phyloP scores from a whole-genome alignment of 2,113 vertebrate genomes.

The Romanogobio albipinnatus region DNA sequence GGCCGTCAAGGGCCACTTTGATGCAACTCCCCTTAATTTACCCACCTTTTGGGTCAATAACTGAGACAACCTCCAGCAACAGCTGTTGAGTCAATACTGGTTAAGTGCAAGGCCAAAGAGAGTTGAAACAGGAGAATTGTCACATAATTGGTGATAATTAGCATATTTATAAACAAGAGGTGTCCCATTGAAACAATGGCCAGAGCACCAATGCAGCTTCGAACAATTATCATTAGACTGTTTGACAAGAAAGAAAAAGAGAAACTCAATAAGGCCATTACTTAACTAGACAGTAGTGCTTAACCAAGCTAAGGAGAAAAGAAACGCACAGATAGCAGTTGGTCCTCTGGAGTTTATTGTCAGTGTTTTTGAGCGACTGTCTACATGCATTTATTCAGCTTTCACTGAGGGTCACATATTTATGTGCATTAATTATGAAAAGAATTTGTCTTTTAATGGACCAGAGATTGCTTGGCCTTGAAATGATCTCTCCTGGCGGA shows the following conservation, averaged over 20 bases:
- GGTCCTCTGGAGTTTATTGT: neutral
- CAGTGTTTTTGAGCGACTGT: neutral
- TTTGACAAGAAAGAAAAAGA: constrained; percentile 6
- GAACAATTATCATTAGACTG: neutral
- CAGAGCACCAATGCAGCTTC: neutral
- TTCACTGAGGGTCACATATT: constrained; percentile 20
- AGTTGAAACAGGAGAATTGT: constrained; percentile 12
- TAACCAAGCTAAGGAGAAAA: neutral
- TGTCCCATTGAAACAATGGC: constrained; percentile 5
- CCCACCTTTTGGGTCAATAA: constrained; percentile 16
- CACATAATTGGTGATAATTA: constrained; percentile 31
- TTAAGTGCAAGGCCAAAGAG: neutral
- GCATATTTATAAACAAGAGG: neutral
- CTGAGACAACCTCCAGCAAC: neutral
- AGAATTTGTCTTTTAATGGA: constrained; percentile 18
- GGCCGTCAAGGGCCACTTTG: neutral
- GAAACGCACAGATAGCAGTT: neutral
- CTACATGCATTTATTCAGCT: constrained; percentile 12
- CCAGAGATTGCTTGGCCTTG: constrained; percentile 47
- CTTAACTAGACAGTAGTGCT: neutral
- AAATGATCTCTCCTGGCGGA: constrained; percentile 16
- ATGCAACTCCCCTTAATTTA: constrained; percentile 3
- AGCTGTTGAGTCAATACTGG: neutral
- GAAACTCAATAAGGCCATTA: neutral
- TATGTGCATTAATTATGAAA: constrained; percentile 39